These are phyloP conservation scores for Drosophila ficusphila DNA, from an alignment of 1,140 invertebrate genomes.

Conservation along the genomic window DNA sequence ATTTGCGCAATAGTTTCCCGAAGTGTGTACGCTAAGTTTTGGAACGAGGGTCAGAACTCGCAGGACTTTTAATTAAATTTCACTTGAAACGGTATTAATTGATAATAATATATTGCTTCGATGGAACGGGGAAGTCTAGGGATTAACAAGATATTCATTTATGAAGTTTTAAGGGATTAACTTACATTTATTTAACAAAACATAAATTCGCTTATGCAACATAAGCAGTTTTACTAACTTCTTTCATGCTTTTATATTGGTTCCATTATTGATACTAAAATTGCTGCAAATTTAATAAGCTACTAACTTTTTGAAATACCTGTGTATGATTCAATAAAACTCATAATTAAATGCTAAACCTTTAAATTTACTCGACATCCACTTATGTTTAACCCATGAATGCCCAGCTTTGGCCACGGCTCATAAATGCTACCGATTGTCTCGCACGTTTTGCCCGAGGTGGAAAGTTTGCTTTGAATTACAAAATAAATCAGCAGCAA, in stretches of 20 bases:
- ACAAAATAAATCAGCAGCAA: constrained; percentile 77
- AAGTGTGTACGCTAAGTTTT: constrained; percentile 35
- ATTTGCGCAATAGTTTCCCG: constrained; percentile 61
- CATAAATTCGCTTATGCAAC: no score
- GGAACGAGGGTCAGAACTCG: constrained; percentile 29
- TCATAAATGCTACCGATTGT: constrained; percentile 62
- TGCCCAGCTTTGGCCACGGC: constrained; percentile 13
- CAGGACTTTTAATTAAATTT: constrained; percentile 63
- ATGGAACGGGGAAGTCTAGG: neutral
- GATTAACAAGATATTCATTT: neutral
- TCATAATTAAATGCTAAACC: neutral
- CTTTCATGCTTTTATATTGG: no score
- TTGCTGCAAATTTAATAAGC: no score
- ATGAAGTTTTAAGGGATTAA: neutral
- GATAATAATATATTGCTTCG: constrained; percentile 26
- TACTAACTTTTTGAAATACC: no score
- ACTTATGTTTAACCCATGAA: constrained; percentile 18
- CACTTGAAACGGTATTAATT: constrained; percentile 32
- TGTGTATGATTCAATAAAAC: no score
- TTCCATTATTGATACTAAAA: no score
- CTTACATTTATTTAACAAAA: neutral
- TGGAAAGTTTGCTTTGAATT: constrained; percentile 68
- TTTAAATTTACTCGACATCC: neutral
- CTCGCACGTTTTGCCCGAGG: constrained; percentile 57
- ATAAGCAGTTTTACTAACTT: no score